Evolutionary conservation across 2,113 vertebrate species (phyloP).

Genomic region (Pterocles burchelli): DNA sequence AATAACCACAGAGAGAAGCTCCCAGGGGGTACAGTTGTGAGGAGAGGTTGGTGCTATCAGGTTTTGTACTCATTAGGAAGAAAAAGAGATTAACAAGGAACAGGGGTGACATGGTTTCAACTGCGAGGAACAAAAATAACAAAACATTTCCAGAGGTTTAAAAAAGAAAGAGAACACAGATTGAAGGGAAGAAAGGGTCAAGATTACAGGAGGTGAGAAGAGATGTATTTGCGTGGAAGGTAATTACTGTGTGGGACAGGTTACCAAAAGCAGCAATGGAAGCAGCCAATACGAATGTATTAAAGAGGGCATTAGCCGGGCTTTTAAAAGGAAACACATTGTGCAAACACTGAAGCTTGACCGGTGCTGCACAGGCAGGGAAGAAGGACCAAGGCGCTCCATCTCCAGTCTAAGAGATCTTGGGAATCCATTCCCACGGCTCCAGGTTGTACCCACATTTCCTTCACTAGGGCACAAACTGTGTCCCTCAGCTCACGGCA

Average conservation of each 20-base stretch:
- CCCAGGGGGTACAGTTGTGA: background rate
- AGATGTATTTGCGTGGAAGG: background rate
- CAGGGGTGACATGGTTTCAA: background rate
- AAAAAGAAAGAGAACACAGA: background rate
- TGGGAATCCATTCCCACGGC: background rate
- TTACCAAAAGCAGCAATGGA: background rate
- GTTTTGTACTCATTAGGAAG: slow-evolving; percentile 13
- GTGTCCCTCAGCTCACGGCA: background rate
- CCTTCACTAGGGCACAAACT: background rate
- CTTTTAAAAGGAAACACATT: background rate
- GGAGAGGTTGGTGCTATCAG: background rate
- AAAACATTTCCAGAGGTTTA: background rate
- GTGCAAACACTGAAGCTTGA: background rate
- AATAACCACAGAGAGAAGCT: background rate
- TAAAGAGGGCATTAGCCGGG: background rate
- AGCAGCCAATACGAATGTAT: background rate
- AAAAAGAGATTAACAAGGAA: background rate
- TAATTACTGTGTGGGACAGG: background rate
- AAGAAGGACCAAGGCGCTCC: background rate
- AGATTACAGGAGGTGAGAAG: background rate
- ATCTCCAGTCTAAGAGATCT: background rate
- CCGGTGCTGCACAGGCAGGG: background rate
- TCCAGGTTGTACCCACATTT: background rate
- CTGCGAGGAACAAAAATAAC: background rate
- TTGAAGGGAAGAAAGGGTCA: background rate